Evolutionary conservation across 2,888 invertebrate species (phyloP).

Genomic region (Octonoba sinensis): DNA sequence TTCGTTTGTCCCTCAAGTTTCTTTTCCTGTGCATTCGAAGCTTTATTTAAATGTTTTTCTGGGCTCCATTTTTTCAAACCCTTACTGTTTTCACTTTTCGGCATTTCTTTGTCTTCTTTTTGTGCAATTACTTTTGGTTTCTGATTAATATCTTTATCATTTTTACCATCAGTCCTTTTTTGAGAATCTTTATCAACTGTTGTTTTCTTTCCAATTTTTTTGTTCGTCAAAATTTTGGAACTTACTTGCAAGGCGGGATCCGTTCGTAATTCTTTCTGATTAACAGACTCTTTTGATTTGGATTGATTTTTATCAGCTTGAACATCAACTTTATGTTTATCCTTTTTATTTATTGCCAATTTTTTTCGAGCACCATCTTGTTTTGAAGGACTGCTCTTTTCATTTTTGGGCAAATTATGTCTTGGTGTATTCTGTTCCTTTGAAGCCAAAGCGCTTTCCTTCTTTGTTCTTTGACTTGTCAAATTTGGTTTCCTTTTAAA

Average conservation of each 20-base stretch:
- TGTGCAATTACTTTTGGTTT: background rate
- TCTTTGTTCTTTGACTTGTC: conserved; percentile 39
- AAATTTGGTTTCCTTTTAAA: conserved; percentile 46
- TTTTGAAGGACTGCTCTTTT: background rate
- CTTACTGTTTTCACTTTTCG: background rate
- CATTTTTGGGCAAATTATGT: background rate
- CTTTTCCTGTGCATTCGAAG: background rate
- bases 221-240: conserved; percentile 14
- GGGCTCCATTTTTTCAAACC: background rate
- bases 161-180: background rate
- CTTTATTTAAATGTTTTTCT: conserved; percentile 7
- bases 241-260: conserved; percentile 10
- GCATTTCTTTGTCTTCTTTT: background rate
- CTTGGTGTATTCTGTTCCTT: too few species aligned
- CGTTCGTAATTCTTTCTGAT: too few species aligned
- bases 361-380: background rate
- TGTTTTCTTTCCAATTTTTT: background rate
- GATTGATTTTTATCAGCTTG: background rate
- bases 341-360: background rate
- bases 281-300: background rate
- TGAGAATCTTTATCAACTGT: background rate
- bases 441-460: background rate
- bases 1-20: background rate
- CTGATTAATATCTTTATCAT: background rate
- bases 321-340: background rate